Percentiles rank a stretch among this genome's conserved stretches.
These are phyloP conservation scores for Calliopsis andreniformis DNA, from an alignment of 1,140 invertebrate genomes.

Conservation along the genomic window DNA sequence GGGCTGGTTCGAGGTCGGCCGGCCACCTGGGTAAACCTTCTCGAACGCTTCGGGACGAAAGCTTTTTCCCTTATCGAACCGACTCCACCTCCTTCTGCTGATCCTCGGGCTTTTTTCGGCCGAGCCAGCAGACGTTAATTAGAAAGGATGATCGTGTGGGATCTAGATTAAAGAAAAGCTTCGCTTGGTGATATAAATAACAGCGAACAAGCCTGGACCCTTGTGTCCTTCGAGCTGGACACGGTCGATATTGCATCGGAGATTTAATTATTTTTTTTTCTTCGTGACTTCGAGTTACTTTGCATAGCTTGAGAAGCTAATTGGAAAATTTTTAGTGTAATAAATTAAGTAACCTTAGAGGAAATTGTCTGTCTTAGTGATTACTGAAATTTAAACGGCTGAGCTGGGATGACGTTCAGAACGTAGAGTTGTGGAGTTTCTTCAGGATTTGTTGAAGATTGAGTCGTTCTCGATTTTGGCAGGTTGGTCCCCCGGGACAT, in stretches of 20 bases:
- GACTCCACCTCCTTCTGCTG: neutral
- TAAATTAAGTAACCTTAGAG: no score
- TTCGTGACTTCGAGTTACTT: no score
- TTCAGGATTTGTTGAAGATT: no score
- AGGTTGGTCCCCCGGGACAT: conserved; percentile 32
- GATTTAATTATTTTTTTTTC: neutral
- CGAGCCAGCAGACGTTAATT: conserved; percentile 53
- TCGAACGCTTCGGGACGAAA: conserved; percentile 29
- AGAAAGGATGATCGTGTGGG: conserved; percentile 41
- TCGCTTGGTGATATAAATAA: conserved; percentile 27
- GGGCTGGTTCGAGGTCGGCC: conserved; percentile 49
- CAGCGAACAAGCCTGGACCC: neutral
- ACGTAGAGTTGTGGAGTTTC: no score
- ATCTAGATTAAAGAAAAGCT: conserved; percentile 54
- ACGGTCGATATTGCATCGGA: neutral
- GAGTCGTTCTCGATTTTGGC: neutral
- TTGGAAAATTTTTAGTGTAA: no score
- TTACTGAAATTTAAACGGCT: no score
- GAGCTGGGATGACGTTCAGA: no score
- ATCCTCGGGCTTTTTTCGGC: conserved; percentile 26
- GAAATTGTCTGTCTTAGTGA: no score
- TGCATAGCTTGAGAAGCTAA: no score
- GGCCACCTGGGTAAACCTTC: conserved; percentile 70
- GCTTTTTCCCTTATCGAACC: conserved; percentile 37
- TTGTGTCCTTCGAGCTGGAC: neutral